Conservation (phyloP, 2,888 invertebrate species). For the Megalurothrips usitatus region DNA sequence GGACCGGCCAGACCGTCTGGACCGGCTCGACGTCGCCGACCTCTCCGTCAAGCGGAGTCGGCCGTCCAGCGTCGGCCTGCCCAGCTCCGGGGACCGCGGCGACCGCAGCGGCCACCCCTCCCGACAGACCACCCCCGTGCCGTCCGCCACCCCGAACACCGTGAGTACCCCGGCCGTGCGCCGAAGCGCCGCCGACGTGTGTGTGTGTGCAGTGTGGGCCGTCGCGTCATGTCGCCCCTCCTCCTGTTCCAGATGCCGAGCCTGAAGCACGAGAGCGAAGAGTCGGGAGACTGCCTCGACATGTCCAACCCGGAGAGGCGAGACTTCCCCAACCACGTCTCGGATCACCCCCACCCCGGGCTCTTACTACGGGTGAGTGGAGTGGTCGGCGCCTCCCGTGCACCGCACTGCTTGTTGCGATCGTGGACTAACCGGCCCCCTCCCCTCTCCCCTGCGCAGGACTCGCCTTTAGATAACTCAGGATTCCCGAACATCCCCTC, state of each 20-base stretch:
- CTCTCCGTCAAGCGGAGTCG: constrained; percentile 57
- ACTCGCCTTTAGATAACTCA: constrained; percentile 44
- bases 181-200: no score
- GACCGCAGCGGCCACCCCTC: constrained; percentile 29
- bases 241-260: neutral
- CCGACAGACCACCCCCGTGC: constrained; percentile 38
- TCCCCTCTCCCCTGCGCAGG: constrained; percentile 40
- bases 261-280: constrained; percentile 9
- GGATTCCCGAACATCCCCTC: constrained; percentile 67
- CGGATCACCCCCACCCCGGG: constrained; percentile 39
- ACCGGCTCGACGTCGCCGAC: constrained; percentile 50
- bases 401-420: neutral
- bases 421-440: no score
- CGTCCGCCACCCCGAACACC: constrained; percentile 35
- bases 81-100: constrained; percentile 28
- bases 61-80: constrained; percentile 29
- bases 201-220: no score
- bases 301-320: constrained; percentile 32
- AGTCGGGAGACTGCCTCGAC: constrained; percentile 28
- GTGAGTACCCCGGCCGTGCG: neutral
- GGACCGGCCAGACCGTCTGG: constrained; percentile 42
- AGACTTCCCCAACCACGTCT: constrained; percentile 36
- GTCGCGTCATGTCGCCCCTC: neutral
- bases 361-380: constrained; percentile 35
- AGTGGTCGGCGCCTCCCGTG: constrained; percentile 2